Base-by-base conservation (phyloP, 2,113 vertebrate species). In the Rhombomys opimus region DNA sequence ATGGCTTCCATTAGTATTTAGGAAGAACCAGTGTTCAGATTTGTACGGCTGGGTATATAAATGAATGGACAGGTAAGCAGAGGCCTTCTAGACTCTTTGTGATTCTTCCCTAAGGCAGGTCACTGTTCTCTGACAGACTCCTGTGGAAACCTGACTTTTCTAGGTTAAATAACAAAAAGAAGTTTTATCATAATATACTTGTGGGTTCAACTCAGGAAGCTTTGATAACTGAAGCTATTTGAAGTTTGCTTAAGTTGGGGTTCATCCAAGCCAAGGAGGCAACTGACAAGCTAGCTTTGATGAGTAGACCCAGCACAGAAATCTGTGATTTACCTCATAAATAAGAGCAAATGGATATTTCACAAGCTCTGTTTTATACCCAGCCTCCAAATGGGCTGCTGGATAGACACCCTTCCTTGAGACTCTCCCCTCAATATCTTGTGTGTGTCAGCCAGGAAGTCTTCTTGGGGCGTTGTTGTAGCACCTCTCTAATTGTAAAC, bases 391-490 rank as follows among this genome's bases (percentile, higher is more conserved):
- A 59, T 46, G 25, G 38, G 76, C 52, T 17, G 7, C 10, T 8
- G n/a, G 23, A 12, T 23, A 2, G 7, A 1, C 1, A 4, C 15
- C 73, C 57, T 65, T n/a, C 15, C n/a, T 57, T 65, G 4, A 5
- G 50, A 41, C 32, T 17, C 10, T 22, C 73, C n/a, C 25, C 76
- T 32, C 0, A 8, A 41, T 3, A 2, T 35, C 18, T n/a, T 30
- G 11, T 30, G 61, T 6, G 7, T 4, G 9, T 32, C 9, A 68
- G 30, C 41, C 41, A 7, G 46, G 30, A 52, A 32, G 41, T 6
- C 15, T 35, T 35, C 75, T 73, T 9, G 5, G 27, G 38, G 23
- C 38, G 7, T 0, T 13, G 46, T 27, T 23, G 0, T n/a, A 8
- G 20, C 32, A 65, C 9, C 17, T 22, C 63, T 67, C 20, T 17